Percentiles rank a stretch among this genome's conserved stretches.
Evolutionary conservation across 2,797 vertebrate genomes (phyloP).

Genomic region (Rhynchotus rufescens): DNA sequence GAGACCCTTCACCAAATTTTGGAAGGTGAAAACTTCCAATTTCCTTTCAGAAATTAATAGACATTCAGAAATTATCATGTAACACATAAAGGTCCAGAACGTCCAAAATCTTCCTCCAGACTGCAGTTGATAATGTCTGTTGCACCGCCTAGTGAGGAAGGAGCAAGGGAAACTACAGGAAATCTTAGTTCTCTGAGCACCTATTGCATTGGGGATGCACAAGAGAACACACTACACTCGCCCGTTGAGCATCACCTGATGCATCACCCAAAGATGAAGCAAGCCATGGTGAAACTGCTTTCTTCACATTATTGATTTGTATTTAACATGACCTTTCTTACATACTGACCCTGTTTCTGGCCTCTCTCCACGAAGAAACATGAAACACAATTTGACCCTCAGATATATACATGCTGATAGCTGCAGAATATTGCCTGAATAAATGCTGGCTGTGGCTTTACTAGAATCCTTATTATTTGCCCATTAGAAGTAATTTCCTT

Average conservation of each 20-base stretch:
- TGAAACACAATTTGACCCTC: background rate
- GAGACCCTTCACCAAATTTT: background rate
- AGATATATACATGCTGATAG: background rate
- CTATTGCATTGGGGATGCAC: background rate
- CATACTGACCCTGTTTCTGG: background rate
- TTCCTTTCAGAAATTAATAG: background rate
- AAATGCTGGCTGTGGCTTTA: background rate
- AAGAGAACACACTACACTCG: background rate
- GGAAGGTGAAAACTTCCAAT: background rate
- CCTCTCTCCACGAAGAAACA: background rate
- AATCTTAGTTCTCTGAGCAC: background rate
- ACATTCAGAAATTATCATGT: background rate
- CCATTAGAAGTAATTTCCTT: slow-evolving; percentile 1
- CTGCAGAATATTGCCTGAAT: background rate
- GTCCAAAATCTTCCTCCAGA: background rate
- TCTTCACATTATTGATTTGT: background rate
- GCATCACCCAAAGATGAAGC: background rate
- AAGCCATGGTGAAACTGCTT: background rate
- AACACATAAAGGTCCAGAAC: background rate
- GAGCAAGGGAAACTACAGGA: background rate
- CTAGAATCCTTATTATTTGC: background rate
- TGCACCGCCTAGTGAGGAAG: background rate
- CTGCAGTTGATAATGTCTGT: accelerated
- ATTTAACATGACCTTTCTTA: background rate
- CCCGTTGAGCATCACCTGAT: background rate